phyloP scores from a whole-genome alignment of 2,888 invertebrate species.

The Cataglyphis altisquamis region DNA sequence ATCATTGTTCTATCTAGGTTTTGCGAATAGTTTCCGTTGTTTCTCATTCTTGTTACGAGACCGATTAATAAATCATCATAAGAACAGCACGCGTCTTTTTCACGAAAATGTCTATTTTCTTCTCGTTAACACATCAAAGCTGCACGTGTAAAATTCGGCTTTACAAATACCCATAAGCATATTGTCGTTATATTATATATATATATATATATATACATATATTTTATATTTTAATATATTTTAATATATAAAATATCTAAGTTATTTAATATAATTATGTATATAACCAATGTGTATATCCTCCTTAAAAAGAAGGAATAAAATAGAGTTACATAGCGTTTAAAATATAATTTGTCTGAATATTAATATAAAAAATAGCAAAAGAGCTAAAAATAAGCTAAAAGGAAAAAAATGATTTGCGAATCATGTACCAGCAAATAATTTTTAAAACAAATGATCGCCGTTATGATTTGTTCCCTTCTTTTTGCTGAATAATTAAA shows the following conservation, averaged over 20 bases:
- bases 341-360: background rate
- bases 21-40: constrained; percentile 60
- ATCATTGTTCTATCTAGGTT: constrained; percentile 73
- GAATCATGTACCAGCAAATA: background rate
- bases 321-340: background rate
- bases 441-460: background rate
- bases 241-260: background rate
- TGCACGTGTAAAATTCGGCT: background rate
- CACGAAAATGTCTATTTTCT: background rate
- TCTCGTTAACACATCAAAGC: background rate
- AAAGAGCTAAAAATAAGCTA: background rate
- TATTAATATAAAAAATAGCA: background rate
- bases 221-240: background rate
- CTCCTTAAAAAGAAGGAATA: background rate
- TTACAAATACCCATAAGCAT: background rate
- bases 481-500: background rate
- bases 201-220: too few species aligned
- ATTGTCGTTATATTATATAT: background rate
- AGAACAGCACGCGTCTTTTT: background rate
- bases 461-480: background rate
- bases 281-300: background rate
- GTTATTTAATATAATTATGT: background rate
- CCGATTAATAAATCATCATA: background rate
- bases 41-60: constrained; percentile 65
- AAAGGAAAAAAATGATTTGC: background rate